Conservation (phyloP, 2,888 invertebrate genomes). For the Drosophila pseudotakahashii region DNA sequence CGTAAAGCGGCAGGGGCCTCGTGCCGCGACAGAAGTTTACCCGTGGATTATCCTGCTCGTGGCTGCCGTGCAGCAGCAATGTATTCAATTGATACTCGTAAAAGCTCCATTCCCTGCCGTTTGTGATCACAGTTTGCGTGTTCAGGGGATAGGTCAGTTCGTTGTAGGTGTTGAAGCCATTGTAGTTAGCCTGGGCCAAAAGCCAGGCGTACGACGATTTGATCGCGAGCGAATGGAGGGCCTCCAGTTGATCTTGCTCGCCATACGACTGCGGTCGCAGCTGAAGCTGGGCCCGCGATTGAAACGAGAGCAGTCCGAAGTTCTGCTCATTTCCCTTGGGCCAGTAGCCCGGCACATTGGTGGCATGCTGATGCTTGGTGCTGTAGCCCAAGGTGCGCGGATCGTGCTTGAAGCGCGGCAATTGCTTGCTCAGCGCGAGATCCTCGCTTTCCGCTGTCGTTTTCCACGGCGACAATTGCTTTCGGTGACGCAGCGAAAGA, state of each 20-base stretch:
- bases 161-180: constrained; percentile 95
- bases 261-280: constrained; percentile 85
- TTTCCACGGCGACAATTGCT: constrained; percentile 89
- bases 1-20: constrained; percentile 89
- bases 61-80: constrained; percentile 87
- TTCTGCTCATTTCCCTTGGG: constrained; percentile 89
- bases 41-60: constrained; percentile 88
- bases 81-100: constrained; percentile 97
- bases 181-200: constrained; percentile 90
- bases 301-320: constrained; percentile 91
- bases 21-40: constrained; percentile 93
- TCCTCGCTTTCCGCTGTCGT: constrained; percentile 86
- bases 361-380: constrained; percentile 87
- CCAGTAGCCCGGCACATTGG: constrained; percentile 93
- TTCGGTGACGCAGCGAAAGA: constrained; percentile 88
- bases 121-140: constrained; percentile 94
- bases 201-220: constrained; percentile 92
- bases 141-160: constrained; percentile 96
- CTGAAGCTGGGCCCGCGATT: constrained; percentile 87
- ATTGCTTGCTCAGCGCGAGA: constrained; percentile 80
- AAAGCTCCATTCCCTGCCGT: constrained; percentile 94
- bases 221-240: constrained; percentile 90
- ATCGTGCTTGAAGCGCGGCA: constrained; percentile 87
- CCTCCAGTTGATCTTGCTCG: constrained; percentile 86
- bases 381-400: constrained; percentile 87